Base-by-base conservation (phyloP, 2,888 invertebrate genomes). In the Drosophila fungiperda region DNA sequence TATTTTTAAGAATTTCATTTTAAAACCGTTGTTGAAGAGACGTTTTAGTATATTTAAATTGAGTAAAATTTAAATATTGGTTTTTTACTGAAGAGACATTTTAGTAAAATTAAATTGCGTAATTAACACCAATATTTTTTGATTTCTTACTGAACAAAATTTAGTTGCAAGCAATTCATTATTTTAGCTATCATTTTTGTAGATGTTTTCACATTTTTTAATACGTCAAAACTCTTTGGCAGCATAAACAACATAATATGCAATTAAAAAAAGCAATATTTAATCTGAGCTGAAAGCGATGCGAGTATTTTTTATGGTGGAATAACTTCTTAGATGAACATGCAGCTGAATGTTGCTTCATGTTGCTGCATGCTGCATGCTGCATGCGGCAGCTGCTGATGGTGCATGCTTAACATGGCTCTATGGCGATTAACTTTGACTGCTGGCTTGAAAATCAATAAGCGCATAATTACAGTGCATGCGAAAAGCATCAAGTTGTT, bases 401-500 rank as follows among this genome's bases (percentile, higher is more conserved):
- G 65, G 52, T 64, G 72, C 67, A 73, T 80, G 72, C 71, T 88
- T 76, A 84, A 82, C 82, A 73, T 45, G 68, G 62, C 54, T 70
- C 68, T 65, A 38, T 67, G 60, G 58, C 60, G 71, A 76, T 82
- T 80, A 80, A 82, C 66, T 76, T 69, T 77, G 68, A 73, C 73
- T 78, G 52, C 42, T 68, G 62, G 58, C 63, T 68, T 66, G 65
- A 82, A 89, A 86, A 85, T 86, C 86, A 80, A 87, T 86, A 89
- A 68, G 63, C 63, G 63, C 67, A 78, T 87, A 89, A 89, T 89
- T 85, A 87, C 74, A 69, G 63, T 50, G 49, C 26, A 35, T 61
- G 67, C 40, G 42, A 60, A 38, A 61, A 68, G 64, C 55, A 65
- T 55, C 20, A 52, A 48, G 52, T 58, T 71, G 54, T 59, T 48